Conservation (phyloP, 1,140 invertebrate species). For the Eriocheir sinensis region DNA sequence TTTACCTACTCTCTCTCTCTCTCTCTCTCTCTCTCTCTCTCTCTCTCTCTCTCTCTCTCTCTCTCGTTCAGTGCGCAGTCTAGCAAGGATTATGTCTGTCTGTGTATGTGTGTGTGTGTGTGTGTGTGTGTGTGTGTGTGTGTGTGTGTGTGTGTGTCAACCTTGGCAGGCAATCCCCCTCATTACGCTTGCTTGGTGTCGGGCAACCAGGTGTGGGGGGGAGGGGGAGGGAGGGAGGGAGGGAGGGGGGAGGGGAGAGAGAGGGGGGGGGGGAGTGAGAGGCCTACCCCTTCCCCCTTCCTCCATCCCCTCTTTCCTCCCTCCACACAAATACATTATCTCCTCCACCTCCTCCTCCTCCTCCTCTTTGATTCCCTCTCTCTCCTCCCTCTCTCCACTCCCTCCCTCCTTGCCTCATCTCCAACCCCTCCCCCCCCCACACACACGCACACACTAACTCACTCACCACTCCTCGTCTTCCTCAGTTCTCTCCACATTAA, state of each 20-base stretch:
- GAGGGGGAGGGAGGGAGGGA: too few species aligned
- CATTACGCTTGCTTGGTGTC: neutral
- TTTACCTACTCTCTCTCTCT: neutral
- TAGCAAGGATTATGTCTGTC: neutral
- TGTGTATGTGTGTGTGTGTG: constrained; percentile 6
- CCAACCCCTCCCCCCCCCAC: neutral
- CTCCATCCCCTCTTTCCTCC: neutral
- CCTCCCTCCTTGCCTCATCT: too few species aligned
- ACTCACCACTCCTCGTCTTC: too few species aligned
- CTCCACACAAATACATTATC: constrained; percentile 2
- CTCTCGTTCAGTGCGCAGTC: neutral
- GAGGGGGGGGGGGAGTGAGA: too few species aligned
- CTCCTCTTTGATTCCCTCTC: neutral
- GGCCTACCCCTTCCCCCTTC: too few species aligned
- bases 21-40: neutral
- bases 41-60: neutral
- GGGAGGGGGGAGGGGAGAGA: too few species aligned
- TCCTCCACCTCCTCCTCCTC: neutral
- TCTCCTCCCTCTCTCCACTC: neutral
- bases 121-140: neutral
- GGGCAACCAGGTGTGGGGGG: neutral
- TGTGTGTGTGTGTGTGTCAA: neutral
- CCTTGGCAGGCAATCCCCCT: constrained; percentile 10
- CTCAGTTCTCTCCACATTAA: too few species aligned
- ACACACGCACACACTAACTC: too few species aligned